Evolutionary conservation across 2,888 invertebrate genomes (phyloP).

Genomic region (Drosophila koepferae): DNA sequence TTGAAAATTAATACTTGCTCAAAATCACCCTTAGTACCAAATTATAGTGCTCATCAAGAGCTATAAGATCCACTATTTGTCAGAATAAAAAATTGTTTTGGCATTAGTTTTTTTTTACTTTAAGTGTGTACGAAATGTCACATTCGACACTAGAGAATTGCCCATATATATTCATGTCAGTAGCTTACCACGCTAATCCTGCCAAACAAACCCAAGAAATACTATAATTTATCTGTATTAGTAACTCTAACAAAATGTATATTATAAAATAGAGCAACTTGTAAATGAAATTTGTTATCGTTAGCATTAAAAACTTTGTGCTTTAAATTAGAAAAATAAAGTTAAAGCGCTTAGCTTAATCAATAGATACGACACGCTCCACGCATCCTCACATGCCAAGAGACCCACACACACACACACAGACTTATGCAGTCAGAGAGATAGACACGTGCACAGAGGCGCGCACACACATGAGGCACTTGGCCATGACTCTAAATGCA

Average conservation of each 20-base stretch:
- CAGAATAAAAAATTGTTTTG: too few species aligned
- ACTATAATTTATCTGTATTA: neutral
- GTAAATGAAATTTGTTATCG: neutral
- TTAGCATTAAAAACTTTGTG: slow-evolving; percentile 25
- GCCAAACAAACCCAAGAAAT: neutral
- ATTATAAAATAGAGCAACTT: neutral
- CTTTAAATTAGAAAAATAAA: slow-evolving; percentile 46
- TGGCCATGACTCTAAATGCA: slow-evolving; percentile 60
- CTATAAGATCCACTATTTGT: too few species aligned
- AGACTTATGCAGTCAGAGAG: neutral
- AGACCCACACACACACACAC: slow-evolving; percentile 17
- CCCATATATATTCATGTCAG: neutral
- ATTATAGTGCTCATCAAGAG: too few species aligned
- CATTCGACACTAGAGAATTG: too few species aligned
- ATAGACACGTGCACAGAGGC: slow-evolving; percentile 16
- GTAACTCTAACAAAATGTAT: neutral
- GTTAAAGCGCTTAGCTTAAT: slow-evolving; percentile 54
- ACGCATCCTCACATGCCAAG: slow-evolving; percentile 28
- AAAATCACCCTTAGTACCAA: too few species aligned
- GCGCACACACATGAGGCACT: slow-evolving; percentile 33
- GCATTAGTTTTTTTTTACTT: too few species aligned
- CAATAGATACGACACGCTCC: slow-evolving; percentile 53
- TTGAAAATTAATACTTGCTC: too few species aligned
- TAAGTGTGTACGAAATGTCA: too few species aligned
- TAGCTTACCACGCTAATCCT: neutral